Conservation (phyloP, 2,888 invertebrate species). For the Tipula unca region DNA sequence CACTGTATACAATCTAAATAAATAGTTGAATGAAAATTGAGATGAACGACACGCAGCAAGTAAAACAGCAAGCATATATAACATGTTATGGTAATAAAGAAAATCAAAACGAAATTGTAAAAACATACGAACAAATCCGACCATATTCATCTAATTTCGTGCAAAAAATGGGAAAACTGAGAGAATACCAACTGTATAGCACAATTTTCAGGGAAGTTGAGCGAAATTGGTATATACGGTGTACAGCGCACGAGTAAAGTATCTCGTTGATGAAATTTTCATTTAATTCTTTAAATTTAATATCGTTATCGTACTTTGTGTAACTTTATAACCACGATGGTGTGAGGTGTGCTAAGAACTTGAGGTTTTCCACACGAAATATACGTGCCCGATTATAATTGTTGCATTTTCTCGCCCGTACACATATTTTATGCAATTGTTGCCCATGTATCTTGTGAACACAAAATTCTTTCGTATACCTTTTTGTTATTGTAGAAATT, state of each 20-base stretch:
- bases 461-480: neutral
- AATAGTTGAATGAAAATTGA: neutral
- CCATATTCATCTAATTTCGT: neutral
- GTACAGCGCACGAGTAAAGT: neutral
- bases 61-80: neutral
- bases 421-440: neutral
- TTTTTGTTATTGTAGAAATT: neutral
- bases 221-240: neutral
- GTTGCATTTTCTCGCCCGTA: neutral
- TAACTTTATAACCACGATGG: too few species aligned
- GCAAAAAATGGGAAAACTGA: neutral
- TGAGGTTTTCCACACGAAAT: neutral
- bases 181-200: neutral
- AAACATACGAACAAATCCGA: neutral
- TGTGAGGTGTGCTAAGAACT: too few species aligned
- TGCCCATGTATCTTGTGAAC: neutral
- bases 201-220: neutral
- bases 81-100: neutral
- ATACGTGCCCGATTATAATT: neutral
- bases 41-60: neutral
- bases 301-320: too few species aligned
- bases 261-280: neutral
- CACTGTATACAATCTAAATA: neutral
- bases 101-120: neutral
- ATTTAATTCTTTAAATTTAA: too few species aligned